Base-by-base conservation (phyloP, 2,888 invertebrate genomes). In the Platycheirus rosarum region DNA sequence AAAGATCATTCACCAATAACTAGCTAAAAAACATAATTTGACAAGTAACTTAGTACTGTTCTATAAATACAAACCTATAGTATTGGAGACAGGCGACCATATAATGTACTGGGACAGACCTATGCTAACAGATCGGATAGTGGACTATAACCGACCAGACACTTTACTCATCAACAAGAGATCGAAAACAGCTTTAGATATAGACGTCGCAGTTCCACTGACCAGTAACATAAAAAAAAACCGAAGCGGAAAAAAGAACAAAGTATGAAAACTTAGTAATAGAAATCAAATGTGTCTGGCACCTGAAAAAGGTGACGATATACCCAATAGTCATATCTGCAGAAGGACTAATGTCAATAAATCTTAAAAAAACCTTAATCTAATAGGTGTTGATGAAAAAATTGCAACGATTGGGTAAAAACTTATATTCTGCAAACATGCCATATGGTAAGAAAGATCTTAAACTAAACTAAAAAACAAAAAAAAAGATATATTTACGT, bases 91-190 rank as follows among this genome's bases (percentile, higher is more conserved):
- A 5, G 9, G 20, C 7, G 9, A 20, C 16, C 46, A 48, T 13
- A 13, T 48, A 14, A 11, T 49, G 6, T 26, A 49, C 9, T 26
- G 26, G 26, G 49, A 49, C 9, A 26, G 14, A 26, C 26, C 49
- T n/a, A 49, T 26, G n/a, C 14, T 49, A 9, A 26, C 46, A 6
- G 46, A 46, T 20, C 46, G 20, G 1, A 20, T 18, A 20, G 44
- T 44, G 2, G 44, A 44, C 20, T 44, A 44, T 20, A 44, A 44
- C 6, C 44, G 44, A 13, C 44, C 44, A 20, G 44, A 44, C n/a
- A 16, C 18, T 4, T 18, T 46, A 1, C 18, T 46, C 2, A 46
- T 46, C 1, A 8, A 46, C 9, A 46, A 11, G n/a, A 46, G 20
- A 46, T 0, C 6, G 1, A 46, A 20, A n/a, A 20, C 20, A n/a